Conservation (phyloP, 2,888 invertebrate genomes). For the Opisthograptis luteolata region DNA sequence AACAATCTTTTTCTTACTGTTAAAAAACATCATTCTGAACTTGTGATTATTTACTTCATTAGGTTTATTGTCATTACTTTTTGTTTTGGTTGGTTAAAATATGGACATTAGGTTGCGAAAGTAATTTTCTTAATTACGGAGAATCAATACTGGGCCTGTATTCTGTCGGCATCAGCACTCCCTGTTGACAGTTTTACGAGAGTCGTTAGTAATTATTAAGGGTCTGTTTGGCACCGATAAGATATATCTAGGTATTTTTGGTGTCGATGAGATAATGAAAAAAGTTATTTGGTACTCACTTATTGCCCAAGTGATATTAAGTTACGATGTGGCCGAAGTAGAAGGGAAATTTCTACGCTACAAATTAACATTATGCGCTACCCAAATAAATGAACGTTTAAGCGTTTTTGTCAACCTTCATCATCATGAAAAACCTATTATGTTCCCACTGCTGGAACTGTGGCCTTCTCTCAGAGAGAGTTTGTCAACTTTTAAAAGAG, state of each 20-base stretch:
- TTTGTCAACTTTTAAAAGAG: no score
- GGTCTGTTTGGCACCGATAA: constrained; percentile 37
- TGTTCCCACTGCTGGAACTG: no score
- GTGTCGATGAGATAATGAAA: constrained; percentile 7
- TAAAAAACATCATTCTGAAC: no score
- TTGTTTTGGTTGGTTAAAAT: background rate
- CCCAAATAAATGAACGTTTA: no score
- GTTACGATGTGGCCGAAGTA: background rate
- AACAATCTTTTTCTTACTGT: no score
- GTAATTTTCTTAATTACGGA: constrained; percentile 11
- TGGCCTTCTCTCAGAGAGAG: no score
- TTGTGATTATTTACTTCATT: no score
- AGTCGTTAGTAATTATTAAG: constrained; percentile 53
- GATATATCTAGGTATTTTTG: constrained; percentile 23
- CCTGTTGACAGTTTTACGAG: constrained; percentile 48
- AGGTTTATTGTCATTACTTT: no score
- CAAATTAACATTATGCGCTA: no score
- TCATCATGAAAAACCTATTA: no score
- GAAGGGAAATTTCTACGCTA: no score
- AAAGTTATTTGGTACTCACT: constrained; percentile 9
- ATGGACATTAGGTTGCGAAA: background rate
- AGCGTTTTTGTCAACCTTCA: no score
- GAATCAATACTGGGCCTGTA: constrained; percentile 37
- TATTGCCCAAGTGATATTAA: background rate
- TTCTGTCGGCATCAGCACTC: constrained; percentile 40